These are phyloP conservation scores for Epirrhoe tristata DNA, from an alignment of 2,888 invertebrate genomes.

Conservation along the genomic window DNA sequence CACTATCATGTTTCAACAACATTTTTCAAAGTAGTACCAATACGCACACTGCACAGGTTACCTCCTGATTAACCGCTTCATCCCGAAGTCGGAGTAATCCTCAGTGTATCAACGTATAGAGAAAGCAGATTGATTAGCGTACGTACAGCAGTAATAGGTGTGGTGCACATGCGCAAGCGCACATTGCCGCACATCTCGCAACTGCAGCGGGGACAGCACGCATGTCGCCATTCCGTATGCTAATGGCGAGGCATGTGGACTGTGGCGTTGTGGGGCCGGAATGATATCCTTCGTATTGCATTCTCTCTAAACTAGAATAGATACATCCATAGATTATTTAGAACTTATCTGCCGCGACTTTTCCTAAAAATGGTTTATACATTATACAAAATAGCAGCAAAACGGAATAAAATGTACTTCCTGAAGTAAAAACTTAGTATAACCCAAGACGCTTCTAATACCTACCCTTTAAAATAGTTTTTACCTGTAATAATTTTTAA, in stretches of 20 bases:
- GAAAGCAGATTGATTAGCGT: conserved; percentile 20
- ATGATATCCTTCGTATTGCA: conserved; percentile 1
- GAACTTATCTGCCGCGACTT: no score
- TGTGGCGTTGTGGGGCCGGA: neutral
- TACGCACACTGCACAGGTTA: no score
- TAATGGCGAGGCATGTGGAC: conserved; percentile 14
- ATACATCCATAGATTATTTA: no score
- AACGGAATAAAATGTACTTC: no score
- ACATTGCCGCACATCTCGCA: conserved; percentile 17
- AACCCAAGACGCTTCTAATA: no score
- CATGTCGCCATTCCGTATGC: conserved; percentile 31
- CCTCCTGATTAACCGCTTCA: neutral
- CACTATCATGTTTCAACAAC: no score
- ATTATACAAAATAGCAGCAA: no score
- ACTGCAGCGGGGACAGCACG: conserved; percentile 10
- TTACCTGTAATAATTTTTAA: no score
- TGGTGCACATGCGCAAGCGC: conserved; percentile 12
- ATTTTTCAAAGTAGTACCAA: neutral
- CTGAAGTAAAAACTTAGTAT: no score
- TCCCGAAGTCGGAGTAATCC: neutral
- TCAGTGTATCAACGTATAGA: conserved; percentile 1
- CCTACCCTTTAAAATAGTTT: no score
- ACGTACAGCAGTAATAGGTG: conserved; percentile 12
- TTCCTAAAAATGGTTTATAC: no score
- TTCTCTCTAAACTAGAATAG: neutral